Evolutionary conservation across 2,797 vertebrate genomes (phyloP).

Genomic region (Ctenosaura bakeri): DNA sequence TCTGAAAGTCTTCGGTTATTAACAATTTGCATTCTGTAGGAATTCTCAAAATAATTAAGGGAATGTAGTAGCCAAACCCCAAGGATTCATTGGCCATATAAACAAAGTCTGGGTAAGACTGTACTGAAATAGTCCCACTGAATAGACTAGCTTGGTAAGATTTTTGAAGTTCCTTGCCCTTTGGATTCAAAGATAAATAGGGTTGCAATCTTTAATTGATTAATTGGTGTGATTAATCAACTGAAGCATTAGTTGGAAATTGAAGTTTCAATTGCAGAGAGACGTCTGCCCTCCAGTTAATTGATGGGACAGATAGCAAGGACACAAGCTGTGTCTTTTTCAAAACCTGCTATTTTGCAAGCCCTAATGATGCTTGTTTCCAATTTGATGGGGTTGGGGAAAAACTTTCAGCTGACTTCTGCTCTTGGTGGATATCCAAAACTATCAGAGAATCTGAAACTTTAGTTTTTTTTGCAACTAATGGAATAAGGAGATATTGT

Average conservation of each 20-base stretch:
- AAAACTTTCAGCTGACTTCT: neutral
- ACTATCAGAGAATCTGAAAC: neutral
- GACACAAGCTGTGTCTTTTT: neutral
- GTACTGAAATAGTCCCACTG: neutral
- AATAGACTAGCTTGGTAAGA: neutral
- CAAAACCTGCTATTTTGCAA: neutral
- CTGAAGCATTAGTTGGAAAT: constrained; percentile 13
- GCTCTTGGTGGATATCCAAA: neutral
- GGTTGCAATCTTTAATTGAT: constrained; percentile 34
- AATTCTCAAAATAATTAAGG: too few relatives aligned
- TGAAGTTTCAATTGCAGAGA: constrained; percentile 1
- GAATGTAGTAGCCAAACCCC: neutral
- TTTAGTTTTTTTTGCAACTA: neutral
- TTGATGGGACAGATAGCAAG: constrained; percentile 3
- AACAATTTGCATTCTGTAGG: too few relatives aligned
- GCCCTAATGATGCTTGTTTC: too few relatives aligned
- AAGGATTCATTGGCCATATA: neutral
- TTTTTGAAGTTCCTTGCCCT: neutral
- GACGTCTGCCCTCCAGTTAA: constrained; percentile 10
- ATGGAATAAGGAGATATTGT: neutral
- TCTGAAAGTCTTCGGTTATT: too few relatives aligned
- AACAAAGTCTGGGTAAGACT: neutral
- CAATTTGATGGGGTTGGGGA: neutral
- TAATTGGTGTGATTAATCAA: constrained; percentile 36
- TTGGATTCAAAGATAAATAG: constrained; percentile 10